These are phyloP conservation scores for Acleris emargana DNA, from an alignment of 2,888 invertebrate species.

Conservation along the genomic window DNA sequence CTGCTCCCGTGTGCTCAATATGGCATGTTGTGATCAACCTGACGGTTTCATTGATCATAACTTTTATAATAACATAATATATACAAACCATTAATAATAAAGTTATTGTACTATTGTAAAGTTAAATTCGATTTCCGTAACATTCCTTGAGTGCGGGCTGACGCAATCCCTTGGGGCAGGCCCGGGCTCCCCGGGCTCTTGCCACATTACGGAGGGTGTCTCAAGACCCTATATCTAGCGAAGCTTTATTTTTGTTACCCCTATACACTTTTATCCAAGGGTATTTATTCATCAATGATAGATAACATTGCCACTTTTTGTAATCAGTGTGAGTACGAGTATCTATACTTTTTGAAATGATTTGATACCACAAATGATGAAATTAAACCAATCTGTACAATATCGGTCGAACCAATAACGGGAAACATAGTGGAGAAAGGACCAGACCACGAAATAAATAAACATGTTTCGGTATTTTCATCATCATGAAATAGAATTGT, in stretches of 20 bases:
- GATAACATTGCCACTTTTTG: conserved; percentile 4
- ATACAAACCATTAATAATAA: too few species aligned
- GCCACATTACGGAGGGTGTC: conserved; percentile 24
- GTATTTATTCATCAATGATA: conserved; percentile 7
- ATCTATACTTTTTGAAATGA: too few species aligned
- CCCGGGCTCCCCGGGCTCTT: conserved; percentile 32
- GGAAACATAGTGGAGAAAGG: too few species aligned
- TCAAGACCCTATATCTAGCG: conserved; percentile 16
- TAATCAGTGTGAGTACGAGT: not conserved
- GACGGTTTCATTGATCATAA: not conserved
- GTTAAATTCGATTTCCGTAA: conserved; percentile 17
- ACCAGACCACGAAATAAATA: too few species aligned
- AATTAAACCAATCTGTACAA: too few species aligned
- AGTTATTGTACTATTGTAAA: not conserved
- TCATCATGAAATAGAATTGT: too few species aligned
- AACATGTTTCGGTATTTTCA: too few species aligned
- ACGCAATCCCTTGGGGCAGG: conserved; percentile 41
- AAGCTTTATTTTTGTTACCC: conserved; percentile 10
- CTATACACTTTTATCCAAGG: conserved; percentile 16
- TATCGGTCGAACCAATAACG: too few species aligned
- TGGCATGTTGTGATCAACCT: not conserved
- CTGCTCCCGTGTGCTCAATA: too few species aligned
- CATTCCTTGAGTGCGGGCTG: conserved; percentile 32
- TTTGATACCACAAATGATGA: too few species aligned
- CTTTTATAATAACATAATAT: too few species aligned